A percentile compares a stretch with the other conserved stretches of the same genome.
These are phyloP conservation scores for Glareola pratincola DNA, from an alignment of 2,113 vertebrate species.

Conservation along the genomic window DNA sequence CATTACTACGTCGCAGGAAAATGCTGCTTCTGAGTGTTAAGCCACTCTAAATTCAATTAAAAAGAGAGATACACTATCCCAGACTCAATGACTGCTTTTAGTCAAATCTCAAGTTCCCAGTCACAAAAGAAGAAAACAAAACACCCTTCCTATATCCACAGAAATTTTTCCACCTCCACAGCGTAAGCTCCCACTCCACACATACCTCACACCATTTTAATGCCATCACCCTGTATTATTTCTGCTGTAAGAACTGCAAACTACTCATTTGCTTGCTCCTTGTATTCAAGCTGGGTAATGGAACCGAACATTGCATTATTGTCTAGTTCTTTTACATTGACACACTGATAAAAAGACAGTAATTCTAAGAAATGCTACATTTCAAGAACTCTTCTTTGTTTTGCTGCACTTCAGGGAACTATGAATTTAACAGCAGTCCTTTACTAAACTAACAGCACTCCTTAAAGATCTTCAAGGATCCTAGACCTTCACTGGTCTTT, in stretches of 20 bases:
- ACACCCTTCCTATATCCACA: neutral
- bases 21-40: neutral
- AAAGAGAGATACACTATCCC: neutral
- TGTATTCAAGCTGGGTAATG: neutral
- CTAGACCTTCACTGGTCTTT: neutral
- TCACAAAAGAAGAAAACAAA: neutral
- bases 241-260: neutral
- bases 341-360: neutral
- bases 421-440: rapidly evolving
- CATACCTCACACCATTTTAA: neutral
- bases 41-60: neutral
- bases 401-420: neutral
- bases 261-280: neutral
- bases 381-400: neutral
- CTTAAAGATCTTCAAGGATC: neutral
- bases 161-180: neutral
- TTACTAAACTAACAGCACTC: neutral
- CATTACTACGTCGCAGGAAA: neutral
- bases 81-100: neutral
- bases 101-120: neutral
- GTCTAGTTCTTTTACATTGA: neutral
- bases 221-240: neutral
- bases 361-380: neutral
- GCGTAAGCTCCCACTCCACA: neutral
- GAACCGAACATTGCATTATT: neutral